Conservation (phyloP, 2,797 vertebrate species). For the Hypotaenidia philippensis region DNA sequence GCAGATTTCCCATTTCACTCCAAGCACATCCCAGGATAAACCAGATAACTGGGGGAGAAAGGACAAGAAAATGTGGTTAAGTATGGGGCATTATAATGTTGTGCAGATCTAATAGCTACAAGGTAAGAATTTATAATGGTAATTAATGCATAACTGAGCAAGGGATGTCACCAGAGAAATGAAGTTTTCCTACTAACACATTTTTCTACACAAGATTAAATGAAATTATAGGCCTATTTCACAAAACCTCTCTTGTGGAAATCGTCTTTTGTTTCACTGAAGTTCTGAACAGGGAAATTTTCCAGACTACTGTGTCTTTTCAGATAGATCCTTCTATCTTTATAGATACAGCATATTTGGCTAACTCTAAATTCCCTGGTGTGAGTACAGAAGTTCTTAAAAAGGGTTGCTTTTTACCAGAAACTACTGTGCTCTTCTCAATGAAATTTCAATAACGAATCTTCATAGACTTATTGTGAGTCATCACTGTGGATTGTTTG, state of each 20-base stretch:
- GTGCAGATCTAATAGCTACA: neutral
- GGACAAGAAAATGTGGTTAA: neutral
- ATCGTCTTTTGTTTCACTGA: neutral
- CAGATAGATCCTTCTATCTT: neutral
- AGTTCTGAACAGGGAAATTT: neutral
- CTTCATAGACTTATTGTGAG: neutral
- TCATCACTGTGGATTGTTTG: accelerated
- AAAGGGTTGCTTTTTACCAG: neutral
- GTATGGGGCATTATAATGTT: neutral
- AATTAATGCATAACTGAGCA: slow-evolving; percentile 20
- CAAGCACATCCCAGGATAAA: slow-evolving; percentile 9
- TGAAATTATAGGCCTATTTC: neutral
- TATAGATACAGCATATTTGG: neutral
- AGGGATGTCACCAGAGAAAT: slow-evolving; percentile 3
- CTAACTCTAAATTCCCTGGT: neutral
- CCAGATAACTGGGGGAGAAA: neutral
- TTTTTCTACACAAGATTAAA: slow-evolving; percentile 17
- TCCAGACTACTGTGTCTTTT: neutral
- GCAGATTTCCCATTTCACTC: slow-evolving; percentile 9
- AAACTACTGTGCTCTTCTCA: neutral
- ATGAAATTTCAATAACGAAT: neutral
- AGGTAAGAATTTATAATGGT: slow-evolving; percentile 19
- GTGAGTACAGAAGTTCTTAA: neutral
- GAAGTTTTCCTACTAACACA: neutral
- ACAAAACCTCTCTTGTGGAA: neutral